Percentiles rank a stretch among this genome's conserved stretches.
These are phyloP conservation scores for Puffinus mauretanicus DNA, from an alignment of 2,113 vertebrate species.

Conservation along the genomic window DNA sequence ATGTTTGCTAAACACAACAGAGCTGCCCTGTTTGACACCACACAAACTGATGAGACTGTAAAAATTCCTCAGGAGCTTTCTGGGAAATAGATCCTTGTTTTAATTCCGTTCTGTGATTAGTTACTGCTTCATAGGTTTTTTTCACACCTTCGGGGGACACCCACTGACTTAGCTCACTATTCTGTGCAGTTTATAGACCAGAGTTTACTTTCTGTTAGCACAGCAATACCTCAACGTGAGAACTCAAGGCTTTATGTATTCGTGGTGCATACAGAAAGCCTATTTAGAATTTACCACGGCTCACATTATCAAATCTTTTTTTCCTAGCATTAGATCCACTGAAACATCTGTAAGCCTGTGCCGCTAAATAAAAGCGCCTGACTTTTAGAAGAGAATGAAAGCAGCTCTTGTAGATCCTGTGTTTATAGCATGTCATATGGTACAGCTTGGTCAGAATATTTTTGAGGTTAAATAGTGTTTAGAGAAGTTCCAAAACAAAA, in stretches of 20 bases:
- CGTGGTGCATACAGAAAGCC: neutral
- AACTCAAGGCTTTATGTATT: neutral
- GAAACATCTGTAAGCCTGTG: constrained; percentile 31
- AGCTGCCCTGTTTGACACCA: neutral
- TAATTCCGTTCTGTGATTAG: neutral
- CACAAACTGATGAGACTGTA: neutral
- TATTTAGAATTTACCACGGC: constrained; percentile 8
- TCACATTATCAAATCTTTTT: neutral
- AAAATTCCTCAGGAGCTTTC: neutral
- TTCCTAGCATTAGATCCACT: neutral
- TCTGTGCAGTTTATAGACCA: neutral
- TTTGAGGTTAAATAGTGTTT: constrained; percentile 49
- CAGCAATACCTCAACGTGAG: neutral
- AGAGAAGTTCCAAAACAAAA: constrained; percentile 56
- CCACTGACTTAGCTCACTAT: neutral
- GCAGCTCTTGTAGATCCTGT: constrained; percentile 20
- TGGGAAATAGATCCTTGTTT: constrained; percentile 1
- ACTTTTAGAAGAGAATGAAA: constrained; percentile 37
- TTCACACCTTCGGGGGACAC: neutral
- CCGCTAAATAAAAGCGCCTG: constrained; percentile 6
- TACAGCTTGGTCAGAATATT: constrained; percentile 44
- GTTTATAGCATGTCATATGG: constrained; percentile 51
- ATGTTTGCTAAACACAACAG: neutral
- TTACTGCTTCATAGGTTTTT: neutral
- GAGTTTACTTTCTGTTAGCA: neutral